Percentiles rank a stretch among this genome's conserved stretches.
phyloP scores from a whole-genome alignment of 2,888 invertebrate species.

The Epistrophe grossulariae region DNA sequence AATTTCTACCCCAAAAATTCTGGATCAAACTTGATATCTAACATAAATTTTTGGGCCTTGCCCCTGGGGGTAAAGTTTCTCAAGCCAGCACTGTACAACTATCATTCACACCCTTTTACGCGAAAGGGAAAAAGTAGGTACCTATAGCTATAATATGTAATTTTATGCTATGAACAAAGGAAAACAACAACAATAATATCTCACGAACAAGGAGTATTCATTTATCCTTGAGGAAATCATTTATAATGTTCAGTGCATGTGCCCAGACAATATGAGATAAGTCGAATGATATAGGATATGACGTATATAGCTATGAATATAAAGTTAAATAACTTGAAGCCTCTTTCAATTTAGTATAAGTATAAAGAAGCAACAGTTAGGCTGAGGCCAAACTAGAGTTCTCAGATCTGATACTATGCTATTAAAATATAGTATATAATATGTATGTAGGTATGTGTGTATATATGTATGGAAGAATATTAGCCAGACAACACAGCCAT shows the following conservation, averaged over 20 bases:
- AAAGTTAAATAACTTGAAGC: not conserved
- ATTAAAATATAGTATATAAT: too few relatives aligned
- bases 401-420: not conserved
- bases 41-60: not conserved
- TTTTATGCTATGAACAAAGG: not conserved
- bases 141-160: not conserved
- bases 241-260: slow-evolving; percentile 14
- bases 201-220: slow-evolving; percentile 5
- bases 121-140: not conserved
- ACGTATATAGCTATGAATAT: too few relatives aligned
- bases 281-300: not conserved
- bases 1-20: too few relatives aligned
- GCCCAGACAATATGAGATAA: not conserved
- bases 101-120: slow-evolving; percentile 14
- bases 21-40: not conserved
- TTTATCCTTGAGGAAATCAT: slow-evolving; percentile 27
- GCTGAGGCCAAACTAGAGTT: not conserved
- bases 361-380: not conserved
- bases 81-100: not conserved
- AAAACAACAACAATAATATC: not conserved
- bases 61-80: not conserved
- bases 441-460: not conserved
- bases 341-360: not conserved
- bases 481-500: not conserved
- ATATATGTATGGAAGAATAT: not conserved